Conservation (phyloP, 2,113 vertebrate species). For the Plectropomus leopardus region DNA sequence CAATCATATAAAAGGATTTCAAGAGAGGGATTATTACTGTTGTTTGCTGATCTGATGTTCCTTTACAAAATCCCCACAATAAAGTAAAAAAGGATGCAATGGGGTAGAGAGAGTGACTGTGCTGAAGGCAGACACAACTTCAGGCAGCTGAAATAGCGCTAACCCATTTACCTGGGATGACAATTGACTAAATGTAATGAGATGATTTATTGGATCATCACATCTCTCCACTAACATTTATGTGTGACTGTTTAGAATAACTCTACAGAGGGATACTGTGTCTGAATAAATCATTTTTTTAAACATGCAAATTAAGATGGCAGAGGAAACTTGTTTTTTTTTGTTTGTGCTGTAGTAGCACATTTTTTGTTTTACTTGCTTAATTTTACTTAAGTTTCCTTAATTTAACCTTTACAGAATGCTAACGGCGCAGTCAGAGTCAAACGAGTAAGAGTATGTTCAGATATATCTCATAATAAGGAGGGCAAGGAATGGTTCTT, state of each 20-base stretch:
- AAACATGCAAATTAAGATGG: not conserved
- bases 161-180: slow-evolving; percentile 30
- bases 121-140: slow-evolving; percentile 24
- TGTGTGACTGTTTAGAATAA: slow-evolving; percentile 2
- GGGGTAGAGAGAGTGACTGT: not conserved
- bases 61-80: slow-evolving; percentile 35
- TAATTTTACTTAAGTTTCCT: slow-evolving; percentile 1
- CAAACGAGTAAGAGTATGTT: not conserved
- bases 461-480: not conserved
- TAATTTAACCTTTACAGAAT: not conserved
- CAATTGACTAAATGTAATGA: slow-evolving; percentile 26
- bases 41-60: slow-evolving; percentile 31
- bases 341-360: not conserved
- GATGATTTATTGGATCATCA: slow-evolving; percentile 9
- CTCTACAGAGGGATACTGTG: not conserved
- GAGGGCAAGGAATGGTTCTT: not conserved
- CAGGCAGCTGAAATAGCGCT: slow-evolving; percentile 24
- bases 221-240: slow-evolving; percentile 24
- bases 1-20: slow-evolving; percentile 65
- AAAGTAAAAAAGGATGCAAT: slow-evolving; percentile 19
- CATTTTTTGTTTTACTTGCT: not conserved
- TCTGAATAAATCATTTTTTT: not conserved
- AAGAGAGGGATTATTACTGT: slow-evolving; percentile 60
- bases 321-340: not conserved
- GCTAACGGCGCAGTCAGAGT: no score